Base-by-base conservation (phyloP, 2,113 vertebrate genomes). In the Garra rufa region DNA sequence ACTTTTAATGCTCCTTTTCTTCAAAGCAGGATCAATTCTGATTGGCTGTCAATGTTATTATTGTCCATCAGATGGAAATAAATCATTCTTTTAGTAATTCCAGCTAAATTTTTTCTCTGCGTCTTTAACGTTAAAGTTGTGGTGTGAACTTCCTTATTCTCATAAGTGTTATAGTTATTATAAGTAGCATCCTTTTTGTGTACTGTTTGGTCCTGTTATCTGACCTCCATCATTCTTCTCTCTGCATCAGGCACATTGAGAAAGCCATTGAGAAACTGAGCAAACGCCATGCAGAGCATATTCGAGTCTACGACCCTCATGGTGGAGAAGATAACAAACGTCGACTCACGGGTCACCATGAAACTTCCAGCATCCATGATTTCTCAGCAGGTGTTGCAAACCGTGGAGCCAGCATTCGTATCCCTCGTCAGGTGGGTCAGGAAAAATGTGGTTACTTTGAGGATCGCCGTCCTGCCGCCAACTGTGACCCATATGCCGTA, bases 401-500 rank as follows among this genome's bases (percentile, higher is more conserved):
- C 90, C 92, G 94, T 0, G 92, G 91, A 0, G 94, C 92, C 86
- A 95, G 95, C 84, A 91, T 95, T 88, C 92, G 94, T 6, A 95
- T 96, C 85, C 94, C 95, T 0, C 93, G 94, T 10, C 92, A 93
- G 61, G 94, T 95, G 0, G 91, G 89, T 59, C 93, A 93, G 70
- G 92, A 94, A 0, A 91, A 93, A 19, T 86, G 0, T 0, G 95
- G 95, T 1, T 95, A 95, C 91, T 95, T 95, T 0, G 95, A 95
- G 86, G 95, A 95, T 74, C 91, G 94, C 67, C 90, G 94, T 21
- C 95, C 94, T 0, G 89, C 95, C 0, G 94, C 94, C 84, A 96
- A 95, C 91, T 95, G 95, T 0, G 94, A 96, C 89, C 95, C 95
- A 0, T 96, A 96, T 0, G 90, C 92, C 0, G 94, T 96, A 30